These are phyloP conservation scores for Acrocephalus scirpaceus DNA, from an alignment of 2,797 vertebrate genomes.

Conservation along the genomic window DNA sequence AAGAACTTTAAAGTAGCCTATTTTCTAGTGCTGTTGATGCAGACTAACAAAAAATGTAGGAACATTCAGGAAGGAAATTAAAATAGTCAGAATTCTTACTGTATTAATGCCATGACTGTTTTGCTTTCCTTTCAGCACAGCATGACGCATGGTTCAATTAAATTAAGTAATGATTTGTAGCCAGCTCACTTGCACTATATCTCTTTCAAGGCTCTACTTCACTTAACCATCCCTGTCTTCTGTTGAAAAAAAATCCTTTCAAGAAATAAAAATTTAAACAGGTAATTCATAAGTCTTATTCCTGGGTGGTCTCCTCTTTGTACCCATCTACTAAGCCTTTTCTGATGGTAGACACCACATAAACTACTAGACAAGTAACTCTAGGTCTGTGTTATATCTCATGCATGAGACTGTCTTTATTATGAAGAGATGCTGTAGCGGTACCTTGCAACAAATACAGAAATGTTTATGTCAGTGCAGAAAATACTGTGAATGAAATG, in stretches of 20 bases:
- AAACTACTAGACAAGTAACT: neutral
- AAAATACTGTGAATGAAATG: neutral
- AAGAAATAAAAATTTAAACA: neutral
- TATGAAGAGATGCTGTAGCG: neutral
- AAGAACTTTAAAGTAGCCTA: neutral
- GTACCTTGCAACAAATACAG: neutral
- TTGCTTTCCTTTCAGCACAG: neutral
- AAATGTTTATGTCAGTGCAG: neutral
- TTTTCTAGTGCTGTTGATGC: neutral
- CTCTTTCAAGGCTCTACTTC: neutral
- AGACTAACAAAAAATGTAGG: neutral
- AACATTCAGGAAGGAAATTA: neutral
- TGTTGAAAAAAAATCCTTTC: neutral
- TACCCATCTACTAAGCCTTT: neutral
- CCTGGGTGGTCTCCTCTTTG: neutral
- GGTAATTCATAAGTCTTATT: neutral
- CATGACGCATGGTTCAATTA: neutral
- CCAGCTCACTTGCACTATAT: neutral
- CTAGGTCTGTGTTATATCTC: neutral
- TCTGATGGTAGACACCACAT: neutral
- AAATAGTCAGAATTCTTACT: neutral
- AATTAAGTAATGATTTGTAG: neutral
- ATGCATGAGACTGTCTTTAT: neutral
- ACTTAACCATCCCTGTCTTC: neutral
- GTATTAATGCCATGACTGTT: neutral